These are phyloP conservation scores for Thalassarche chlororhynchos DNA, from an alignment of 2,113 vertebrate genomes.

Conservation along the genomic window DNA sequence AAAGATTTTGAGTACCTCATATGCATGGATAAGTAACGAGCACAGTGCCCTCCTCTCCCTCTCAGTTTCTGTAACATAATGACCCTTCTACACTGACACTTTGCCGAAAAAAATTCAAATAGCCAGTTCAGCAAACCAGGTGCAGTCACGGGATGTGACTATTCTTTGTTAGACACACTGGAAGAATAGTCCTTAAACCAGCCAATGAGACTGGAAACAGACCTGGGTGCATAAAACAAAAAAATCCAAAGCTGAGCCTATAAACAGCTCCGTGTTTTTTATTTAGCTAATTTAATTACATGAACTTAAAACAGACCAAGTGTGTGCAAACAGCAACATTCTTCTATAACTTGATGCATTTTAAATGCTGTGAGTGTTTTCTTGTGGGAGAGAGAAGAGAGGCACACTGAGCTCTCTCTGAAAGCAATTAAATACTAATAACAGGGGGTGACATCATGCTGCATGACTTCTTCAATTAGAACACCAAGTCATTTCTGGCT, in stretches of 20 bases:
- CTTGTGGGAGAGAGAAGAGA: slow-evolving; percentile 38
- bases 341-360: slow-evolving; percentile 56
- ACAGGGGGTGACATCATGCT: slow-evolving; percentile 64
- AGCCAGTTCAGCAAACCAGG: background rate
- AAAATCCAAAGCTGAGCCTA: slow-evolving; percentile 19
- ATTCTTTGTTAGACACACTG: slow-evolving; percentile 7
- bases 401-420: slow-evolving; percentile 46
- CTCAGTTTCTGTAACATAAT: background rate
- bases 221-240: slow-evolving; percentile 24
- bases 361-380: slow-evolving; percentile 51
- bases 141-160: background rate
- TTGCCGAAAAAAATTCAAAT: background rate
- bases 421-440: slow-evolving; percentile 71
- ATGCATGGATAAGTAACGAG: background rate
- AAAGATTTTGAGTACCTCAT: background rate
- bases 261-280: slow-evolving; percentile 39
- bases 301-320: slow-evolving; percentile 66
- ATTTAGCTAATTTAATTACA: slow-evolving; percentile 70
- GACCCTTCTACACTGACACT: background rate
- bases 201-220: slow-evolving; percentile 17
- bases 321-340: slow-evolving; percentile 41
- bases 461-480: slow-evolving; percentile 66
- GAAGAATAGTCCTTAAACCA: background rate
- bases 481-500: slow-evolving; percentile 62
- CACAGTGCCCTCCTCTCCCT: background rate